Evolutionary conservation across 1,140 invertebrate species (phyloP).

Genomic region (Drosophila pseudoobscura): DNA sequence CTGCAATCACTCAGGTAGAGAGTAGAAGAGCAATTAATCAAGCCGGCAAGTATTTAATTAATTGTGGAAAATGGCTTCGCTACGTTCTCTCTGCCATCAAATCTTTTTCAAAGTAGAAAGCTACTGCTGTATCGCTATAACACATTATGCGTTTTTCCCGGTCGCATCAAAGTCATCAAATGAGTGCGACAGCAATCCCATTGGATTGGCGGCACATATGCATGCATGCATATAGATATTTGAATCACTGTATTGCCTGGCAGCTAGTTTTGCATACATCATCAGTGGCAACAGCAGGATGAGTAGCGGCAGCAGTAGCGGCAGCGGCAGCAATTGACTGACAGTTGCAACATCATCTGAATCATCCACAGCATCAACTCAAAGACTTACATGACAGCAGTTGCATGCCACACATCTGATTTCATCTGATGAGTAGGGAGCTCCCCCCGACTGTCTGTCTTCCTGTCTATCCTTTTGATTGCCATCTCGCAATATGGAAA

Average conservation of each 20-base stretch:
- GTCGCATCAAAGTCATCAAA: constrained; percentile 57
- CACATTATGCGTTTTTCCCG: constrained; percentile 64
- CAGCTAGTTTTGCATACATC: constrained; percentile 68
- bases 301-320: constrained; percentile 45
- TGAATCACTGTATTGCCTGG: constrained; percentile 21
- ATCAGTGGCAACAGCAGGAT: constrained; percentile 33
- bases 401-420: constrained; percentile 63
- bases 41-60: constrained; percentile 72
- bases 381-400: constrained; percentile 70
- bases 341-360: constrained; percentile 25
- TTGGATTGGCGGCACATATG: constrained; percentile 2
- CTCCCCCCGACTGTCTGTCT: too few relatives aligned
- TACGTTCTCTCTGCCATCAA: constrained; percentile 26
- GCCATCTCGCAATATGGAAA: constrained; percentile 46
- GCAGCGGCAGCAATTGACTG: constrained; percentile 53
- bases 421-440: constrained; percentile 48
- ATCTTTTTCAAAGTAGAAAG: constrained; percentile 15
- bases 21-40: constrained; percentile 53
- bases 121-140: constrained; percentile 36
- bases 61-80: constrained; percentile 36
- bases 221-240: constrained; percentile 9
- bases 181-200: constrained; percentile 16
- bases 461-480: constrained; percentile 57
- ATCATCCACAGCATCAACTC: constrained; percentile 12
- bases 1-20: constrained; percentile 27